phyloP scores from a whole-genome alignment of 2,888 invertebrate species.

The Theristus sp. region DNA sequence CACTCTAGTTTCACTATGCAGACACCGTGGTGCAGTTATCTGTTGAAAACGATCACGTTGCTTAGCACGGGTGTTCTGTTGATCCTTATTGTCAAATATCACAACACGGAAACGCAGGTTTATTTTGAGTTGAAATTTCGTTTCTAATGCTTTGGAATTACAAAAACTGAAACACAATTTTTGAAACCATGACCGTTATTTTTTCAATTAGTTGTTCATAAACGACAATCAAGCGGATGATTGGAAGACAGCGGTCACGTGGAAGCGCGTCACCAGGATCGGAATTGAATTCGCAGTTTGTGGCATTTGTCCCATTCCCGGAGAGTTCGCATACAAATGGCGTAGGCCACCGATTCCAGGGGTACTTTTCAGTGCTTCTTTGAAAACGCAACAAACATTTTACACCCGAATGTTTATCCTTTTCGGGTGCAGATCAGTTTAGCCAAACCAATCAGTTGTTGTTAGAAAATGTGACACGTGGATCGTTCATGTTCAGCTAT shows the following conservation, averaged over 20 bases:
- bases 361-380: no score
- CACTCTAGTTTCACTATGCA: slow-evolving; percentile 4
- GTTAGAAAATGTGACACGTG: no score
- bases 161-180: no score
- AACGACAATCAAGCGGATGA: slow-evolving; percentile 99
- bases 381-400: no score
- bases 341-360: no score
- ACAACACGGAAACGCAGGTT: slow-evolving; percentile 99
- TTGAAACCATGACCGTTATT: no score
- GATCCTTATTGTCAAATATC: slow-evolving; percentile 97
- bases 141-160: no score
- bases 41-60: slow-evolving; percentile 17
- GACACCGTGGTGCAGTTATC: slow-evolving; percentile 12
- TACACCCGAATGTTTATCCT: no score
- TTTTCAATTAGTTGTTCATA: slow-evolving; percentile 98
- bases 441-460: no score
- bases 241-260: slow-evolving; percentile 97
- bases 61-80: slow-evolving; percentile 94
- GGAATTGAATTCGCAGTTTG: slow-evolving; percentile 76
- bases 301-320: slow-evolving; percentile 92
- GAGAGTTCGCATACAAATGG: slow-evolving; percentile 87
- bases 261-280: slow-evolving; percentile 46
- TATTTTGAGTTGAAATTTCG: neutral
- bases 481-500: no score
- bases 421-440: no score